Conservation (phyloP, 2,797 vertebrate species). For the Microctenopoma stevenorrisi region DNA sequence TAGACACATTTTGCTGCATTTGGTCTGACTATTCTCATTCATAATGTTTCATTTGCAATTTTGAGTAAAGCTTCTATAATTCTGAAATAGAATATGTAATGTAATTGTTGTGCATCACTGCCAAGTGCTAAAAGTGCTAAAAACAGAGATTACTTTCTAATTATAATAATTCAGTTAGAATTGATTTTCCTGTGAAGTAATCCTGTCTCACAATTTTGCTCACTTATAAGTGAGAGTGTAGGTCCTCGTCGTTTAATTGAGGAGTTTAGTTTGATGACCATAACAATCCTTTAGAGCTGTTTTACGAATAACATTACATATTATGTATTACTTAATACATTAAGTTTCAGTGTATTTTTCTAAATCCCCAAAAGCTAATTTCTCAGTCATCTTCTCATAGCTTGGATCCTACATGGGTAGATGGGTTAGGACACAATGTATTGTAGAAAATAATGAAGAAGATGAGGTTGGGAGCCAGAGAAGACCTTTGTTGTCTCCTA, state of each 20-base stretch:
- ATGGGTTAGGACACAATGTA: too few relatives aligned
- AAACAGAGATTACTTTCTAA: slow-evolving; percentile 42
- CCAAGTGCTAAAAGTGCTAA: slow-evolving; percentile 41
- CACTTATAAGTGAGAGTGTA: slow-evolving; percentile 32
- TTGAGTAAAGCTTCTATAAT: slow-evolving; percentile 14
- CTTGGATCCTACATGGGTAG: too few relatives aligned
- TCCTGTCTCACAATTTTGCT: slow-evolving; percentile 27
- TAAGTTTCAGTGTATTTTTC: not conserved
- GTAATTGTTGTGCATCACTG: slow-evolving; percentile 6
- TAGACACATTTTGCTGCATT: not conserved
- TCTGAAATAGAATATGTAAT: slow-evolving; percentile 19
- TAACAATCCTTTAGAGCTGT: slow-evolving; percentile 35
- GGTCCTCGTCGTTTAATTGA: slow-evolving; percentile 23
- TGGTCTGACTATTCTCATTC: not conserved
- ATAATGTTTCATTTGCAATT: not conserved
- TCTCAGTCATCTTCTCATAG: too few relatives aligned
- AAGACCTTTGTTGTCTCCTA: too few relatives aligned
- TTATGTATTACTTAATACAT: too few relatives aligned
- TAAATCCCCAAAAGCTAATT: too few relatives aligned
- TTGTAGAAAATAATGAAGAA: too few relatives aligned
- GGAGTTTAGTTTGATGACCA: slow-evolving; percentile 35
- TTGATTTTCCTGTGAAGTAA: slow-evolving; percentile 55
- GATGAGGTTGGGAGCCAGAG: too few relatives aligned
- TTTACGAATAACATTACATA: not conserved
- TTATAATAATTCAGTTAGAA: slow-evolving; percentile 51